Evolutionary conservation across 2,797 vertebrate species (phyloP).

Genomic region (Pachyuromys duprasi): DNA sequence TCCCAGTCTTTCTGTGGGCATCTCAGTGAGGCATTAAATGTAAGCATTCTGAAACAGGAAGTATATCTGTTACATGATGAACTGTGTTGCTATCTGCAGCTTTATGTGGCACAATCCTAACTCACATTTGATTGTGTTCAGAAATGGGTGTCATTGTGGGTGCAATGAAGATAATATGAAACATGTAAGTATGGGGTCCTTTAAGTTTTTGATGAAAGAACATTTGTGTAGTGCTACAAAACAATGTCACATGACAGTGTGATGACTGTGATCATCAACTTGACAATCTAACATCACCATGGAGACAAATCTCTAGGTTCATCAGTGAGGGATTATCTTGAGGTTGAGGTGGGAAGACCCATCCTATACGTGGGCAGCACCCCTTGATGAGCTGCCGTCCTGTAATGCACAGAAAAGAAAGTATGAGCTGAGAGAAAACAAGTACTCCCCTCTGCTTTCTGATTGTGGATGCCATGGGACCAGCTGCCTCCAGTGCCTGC

Average conservation of each 20-base stretch:
- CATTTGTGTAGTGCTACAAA: not conserved
- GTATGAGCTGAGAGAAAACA: not conserved
- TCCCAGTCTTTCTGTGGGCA: not conserved
- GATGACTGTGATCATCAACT: not conserved
- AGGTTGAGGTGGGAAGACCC: not conserved
- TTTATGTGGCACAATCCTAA: not conserved
- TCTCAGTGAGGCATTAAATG: not conserved
- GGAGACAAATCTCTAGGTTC: not conserved
- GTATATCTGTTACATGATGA: not conserved
- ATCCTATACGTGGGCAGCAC: not conserved
- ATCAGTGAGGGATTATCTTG: not conserved
- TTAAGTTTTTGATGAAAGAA: not conserved
- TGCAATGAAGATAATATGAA: not conserved
- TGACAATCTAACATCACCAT: not conserved
- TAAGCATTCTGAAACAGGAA: not conserved
- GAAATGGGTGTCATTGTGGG: not conserved
- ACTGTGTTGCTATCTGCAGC: not conserved
- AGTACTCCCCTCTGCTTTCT: not conserved
- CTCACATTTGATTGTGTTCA: not conserved
- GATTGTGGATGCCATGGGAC: not conserved
- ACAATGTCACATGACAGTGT: not conserved
- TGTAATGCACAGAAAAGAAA: not conserved
- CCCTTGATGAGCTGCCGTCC: not conserved
- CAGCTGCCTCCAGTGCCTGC: not conserved
- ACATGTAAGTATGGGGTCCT: not conserved